A percentile compares a stretch with the other conserved stretches of the same genome.
Conservation (phyloP, 2,797 vertebrate species). For the Tenualosa ilisha region DNA sequence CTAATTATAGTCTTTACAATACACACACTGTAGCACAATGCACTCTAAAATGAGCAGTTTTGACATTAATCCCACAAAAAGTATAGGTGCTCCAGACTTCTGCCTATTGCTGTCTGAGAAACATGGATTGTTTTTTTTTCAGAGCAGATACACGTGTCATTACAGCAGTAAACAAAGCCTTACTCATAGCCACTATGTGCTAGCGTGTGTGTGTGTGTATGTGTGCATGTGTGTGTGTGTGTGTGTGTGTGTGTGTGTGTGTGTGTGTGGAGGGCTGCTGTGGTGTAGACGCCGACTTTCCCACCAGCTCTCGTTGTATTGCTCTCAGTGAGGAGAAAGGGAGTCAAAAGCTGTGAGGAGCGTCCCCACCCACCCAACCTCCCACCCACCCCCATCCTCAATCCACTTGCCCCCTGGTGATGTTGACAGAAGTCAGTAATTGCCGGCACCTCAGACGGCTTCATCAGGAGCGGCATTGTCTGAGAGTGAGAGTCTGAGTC, state of each 20-base stretch:
- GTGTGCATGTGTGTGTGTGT: no score
- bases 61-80: not conserved
- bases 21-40: not conserved
- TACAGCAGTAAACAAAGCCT: no score
- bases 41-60: not conserved
- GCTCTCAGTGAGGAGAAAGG: not conserved
- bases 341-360: not conserved
- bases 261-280: no score
- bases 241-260: no score
- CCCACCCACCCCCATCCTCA: conserved; percentile 28
- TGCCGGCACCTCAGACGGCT: conserved; percentile 83
- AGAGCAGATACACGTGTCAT: not conserved
- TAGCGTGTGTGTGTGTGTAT: no score
- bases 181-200: no score
- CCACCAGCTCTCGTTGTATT: not conserved
- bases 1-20: conserved; percentile 7
- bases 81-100: not conserved
- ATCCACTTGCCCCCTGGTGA: conserved; percentile 72
- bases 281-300: no score
- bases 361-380: not conserved
- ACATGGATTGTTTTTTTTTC: not conserved
- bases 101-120: not conserved
- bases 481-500: conserved; percentile 54
- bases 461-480: conserved; percentile 86
- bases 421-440: conserved; percentile 82